Evolutionary conservation across 2,888 invertebrate species (phyloP), one percentile per base, ranked within the genome.

Genomic region (Cantharis nigra): DNA sequence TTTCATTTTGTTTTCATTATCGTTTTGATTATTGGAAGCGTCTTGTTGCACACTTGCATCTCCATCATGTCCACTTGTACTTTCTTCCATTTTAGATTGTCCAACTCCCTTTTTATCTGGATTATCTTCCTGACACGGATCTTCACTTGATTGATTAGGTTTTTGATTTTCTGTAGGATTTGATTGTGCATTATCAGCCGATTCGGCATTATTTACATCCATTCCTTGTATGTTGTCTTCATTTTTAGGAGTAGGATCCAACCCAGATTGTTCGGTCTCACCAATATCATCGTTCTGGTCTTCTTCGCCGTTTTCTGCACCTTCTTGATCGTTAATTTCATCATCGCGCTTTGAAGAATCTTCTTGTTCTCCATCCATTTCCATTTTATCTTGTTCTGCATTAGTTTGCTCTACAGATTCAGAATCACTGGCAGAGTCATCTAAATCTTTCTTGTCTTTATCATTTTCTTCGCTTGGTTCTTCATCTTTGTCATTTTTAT

Each of bases 61-160:
- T 0, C 92, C 92, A 71, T 93, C 91, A 85, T 95, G 94, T 0
- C 95, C 95, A 63, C 91, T 91, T 65, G 93, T 92, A 76, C 92
- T 92, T 83, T 93, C 91, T 82, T 94, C 94, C 78, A 94, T 90
- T 83, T 96, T 94, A 0, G 95, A 93, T 70, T 95, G 93, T 0
- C 96, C 96, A 2, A 92, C 90, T 0, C 93, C 93, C 78, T 94
- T 92, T 78, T 92, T 91, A 81, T 92, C 92, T 2, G 91, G 91
- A 0, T 91, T 91, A 86, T 79, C 79, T 81, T 92, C 92, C 87
- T 91, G 91, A 0, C 90, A 89, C 82, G 89, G 83, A 76, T 90
- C 89, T 23, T 90, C 90, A 23, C 90, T 89, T 77, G 90, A 89
- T 80, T 89, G 83, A 63, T 81, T 82, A 5, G 83, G 84, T 82